Base-by-base conservation (phyloP, 2,797 vertebrate species). In the Remorina albescens region DNA sequence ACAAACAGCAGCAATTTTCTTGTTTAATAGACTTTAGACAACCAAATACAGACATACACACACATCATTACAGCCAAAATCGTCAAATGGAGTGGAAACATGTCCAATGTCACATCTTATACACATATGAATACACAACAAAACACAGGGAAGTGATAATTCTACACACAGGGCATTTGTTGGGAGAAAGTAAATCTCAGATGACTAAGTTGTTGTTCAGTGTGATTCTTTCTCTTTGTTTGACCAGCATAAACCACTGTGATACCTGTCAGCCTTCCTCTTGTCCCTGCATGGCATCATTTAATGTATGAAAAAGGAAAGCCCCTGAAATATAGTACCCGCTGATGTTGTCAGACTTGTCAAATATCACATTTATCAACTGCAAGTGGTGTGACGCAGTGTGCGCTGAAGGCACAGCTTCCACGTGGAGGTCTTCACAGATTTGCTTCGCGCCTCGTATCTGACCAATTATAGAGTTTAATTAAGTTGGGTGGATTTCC, bases 1-100 rank as follows among this genome's bases (percentile, higher is more conserved):
- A 69, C 68, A 74, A 80, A 64, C 50, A 50, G 54, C 62, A 44
- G 76, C 84, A 75, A 79, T 78, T 74, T 86, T 76, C 21, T 68
- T 54, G 41, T 71, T 59, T 53, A 74, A 80, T 74, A 74, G 67
- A 80, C 67, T 64, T 70, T 74, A 44, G 47, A 62, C 75, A 87
- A 76, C 56, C 72, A 62, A 70, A 63, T 51, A 50, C 39, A 30
- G 30, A 61, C 44, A 60, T 21, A 37, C 32, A 59, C 55, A 76
- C 49, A 47, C 64, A 42, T 54, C 53, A 63, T 60, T 74, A 30
- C 47, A 71, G 49, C 6, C 34, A 46, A 59, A 61, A 59, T 51
- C 7, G 63, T 39, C 44, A 19, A 37, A 23, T 25, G 7, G 15
- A 25, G 30, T 37, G 15, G 18, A 49, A 19, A 25, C 54, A 26